phyloP scores from a whole-genome alignment of 2,797 vertebrate species.

The Gadopsis marmoratus region DNA sequence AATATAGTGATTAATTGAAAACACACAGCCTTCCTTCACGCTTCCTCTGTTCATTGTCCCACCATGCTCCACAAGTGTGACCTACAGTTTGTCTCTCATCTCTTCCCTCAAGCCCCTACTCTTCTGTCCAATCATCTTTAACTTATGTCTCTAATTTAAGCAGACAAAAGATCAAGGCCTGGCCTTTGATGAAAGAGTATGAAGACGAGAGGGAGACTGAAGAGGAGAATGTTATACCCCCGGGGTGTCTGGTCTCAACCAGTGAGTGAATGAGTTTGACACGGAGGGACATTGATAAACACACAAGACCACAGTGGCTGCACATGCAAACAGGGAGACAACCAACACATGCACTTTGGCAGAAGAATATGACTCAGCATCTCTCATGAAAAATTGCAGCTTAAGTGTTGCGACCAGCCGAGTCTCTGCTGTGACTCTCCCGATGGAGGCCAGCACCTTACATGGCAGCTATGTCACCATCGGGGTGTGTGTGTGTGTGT shows the following conservation, averaged over 20 bases:
- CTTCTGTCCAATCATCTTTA: conserved; percentile 55
- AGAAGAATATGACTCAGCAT: conserved; percentile 30
- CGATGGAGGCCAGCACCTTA: no score
- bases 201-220: conserved; percentile 43
- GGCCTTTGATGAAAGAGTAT: conserved; percentile 59
- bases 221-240: conserved; percentile 40
- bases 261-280: conserved; percentile 60
- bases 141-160: conserved; percentile 61
- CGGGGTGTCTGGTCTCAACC: conserved; percentile 50
- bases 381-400: conserved; percentile 12
- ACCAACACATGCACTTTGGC: conserved; percentile 20
- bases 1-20: conserved; percentile 42
- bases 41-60: conserved; percentile 23
- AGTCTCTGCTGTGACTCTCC: neutral
- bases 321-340: conserved; percentile 27
- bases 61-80: conserved; percentile 26
- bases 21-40: conserved; percentile 4
- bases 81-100: conserved; percentile 53
- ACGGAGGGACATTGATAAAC: conserved; percentile 47
- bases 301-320: conserved; percentile 28
- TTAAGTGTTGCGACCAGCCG: conserved; percentile 13
- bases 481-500: no score
- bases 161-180: conserved; percentile 61
- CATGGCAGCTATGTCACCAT: no score
- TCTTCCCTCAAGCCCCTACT: conserved; percentile 32